Evolutionary conservation across 2,888 invertebrate species (phyloP).

Genomic region (Heliconius charithonia): DNA sequence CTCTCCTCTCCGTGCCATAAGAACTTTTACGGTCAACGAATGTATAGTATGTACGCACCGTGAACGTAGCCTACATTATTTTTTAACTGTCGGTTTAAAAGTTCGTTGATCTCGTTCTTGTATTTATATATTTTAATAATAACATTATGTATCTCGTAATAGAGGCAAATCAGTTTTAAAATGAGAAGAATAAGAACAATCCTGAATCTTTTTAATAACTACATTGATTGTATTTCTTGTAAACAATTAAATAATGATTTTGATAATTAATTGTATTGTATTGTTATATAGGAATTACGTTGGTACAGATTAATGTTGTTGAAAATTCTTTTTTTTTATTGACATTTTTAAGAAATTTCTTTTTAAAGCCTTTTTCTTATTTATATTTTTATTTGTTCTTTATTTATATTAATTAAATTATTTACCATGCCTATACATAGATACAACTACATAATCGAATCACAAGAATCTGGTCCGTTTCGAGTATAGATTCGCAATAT

Average conservation of each 20-base stretch:
- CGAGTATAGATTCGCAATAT: slow-evolving; percentile 61
- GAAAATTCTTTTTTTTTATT: background rate
- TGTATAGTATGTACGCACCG: slow-evolving; percentile 74
- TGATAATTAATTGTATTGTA: background rate
- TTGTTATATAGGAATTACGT: background rate
- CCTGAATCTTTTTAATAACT: background rate
- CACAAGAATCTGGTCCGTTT: slow-evolving; percentile 51
- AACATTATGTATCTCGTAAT: slow-evolving; percentile 72
- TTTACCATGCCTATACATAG: background rate
- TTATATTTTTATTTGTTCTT: background rate
- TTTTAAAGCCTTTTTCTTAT: background rate
- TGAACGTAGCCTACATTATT: slow-evolving; percentile 84
- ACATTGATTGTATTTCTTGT: background rate
- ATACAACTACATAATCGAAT: background rate
- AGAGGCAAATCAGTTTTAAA: slow-evolving; percentile 39
- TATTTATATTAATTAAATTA: background rate
- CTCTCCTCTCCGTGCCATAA: slow-evolving; percentile 70
- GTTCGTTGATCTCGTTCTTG: slow-evolving; percentile 77
- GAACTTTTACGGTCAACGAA: slow-evolving; percentile 81
- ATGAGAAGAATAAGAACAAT: no score
- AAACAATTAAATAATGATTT: background rate
- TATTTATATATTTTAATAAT: slow-evolving; percentile 71
- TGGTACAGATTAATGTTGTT: background rate
- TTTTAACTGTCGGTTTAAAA: slow-evolving; percentile 81
- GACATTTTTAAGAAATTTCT: background rate